Conservation (phyloP, 2,113 vertebrate species). For the Pluvianellus socialis region DNA sequence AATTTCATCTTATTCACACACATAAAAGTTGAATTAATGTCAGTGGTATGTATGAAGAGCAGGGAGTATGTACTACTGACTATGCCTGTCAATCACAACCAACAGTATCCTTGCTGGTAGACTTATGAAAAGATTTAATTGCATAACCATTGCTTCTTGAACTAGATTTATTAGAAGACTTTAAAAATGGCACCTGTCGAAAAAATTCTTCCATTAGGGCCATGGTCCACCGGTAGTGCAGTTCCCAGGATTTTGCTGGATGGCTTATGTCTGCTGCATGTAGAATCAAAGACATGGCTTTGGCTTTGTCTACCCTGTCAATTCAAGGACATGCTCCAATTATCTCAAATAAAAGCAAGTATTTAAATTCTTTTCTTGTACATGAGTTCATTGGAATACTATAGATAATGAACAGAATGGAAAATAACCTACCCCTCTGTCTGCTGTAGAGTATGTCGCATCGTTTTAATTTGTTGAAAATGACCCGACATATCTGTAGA, state of each 20-base stretch:
- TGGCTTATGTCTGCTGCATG: constrained; percentile 97
- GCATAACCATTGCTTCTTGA: not conserved
- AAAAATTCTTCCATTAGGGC: constrained; percentile 96
- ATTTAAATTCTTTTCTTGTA: constrained; percentile 13
- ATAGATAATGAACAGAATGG: not conserved
- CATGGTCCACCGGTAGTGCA: constrained; percentile 92
- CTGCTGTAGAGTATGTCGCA: constrained; percentile 89
- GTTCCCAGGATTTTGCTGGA: constrained; percentile 90
- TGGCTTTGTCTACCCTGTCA: constrained; percentile 91
- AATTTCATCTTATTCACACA: constrained; percentile 2
- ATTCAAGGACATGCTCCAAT: constrained; percentile 69
- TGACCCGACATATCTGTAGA: constrained; percentile 98
- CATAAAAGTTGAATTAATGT: constrained; percentile 13
- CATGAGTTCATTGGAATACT: constrained; percentile 2
- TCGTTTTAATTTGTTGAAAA: constrained; percentile 95
- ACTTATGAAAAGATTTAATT: not conserved
- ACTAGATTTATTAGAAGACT: constrained; percentile 17
- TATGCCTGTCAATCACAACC: constrained; percentile 1
- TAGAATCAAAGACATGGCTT: constrained; percentile 93
- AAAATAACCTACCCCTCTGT: constrained; percentile 85
- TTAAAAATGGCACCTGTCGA: constrained; percentile 83
- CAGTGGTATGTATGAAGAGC: not conserved
- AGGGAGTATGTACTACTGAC: constrained; percentile 2
- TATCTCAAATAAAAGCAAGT: constrained; percentile 47
- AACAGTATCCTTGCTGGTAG: not conserved